Evolutionary conservation across 2,797 vertebrate genomes (phyloP).

Genomic region (Argentina silus): DNA sequence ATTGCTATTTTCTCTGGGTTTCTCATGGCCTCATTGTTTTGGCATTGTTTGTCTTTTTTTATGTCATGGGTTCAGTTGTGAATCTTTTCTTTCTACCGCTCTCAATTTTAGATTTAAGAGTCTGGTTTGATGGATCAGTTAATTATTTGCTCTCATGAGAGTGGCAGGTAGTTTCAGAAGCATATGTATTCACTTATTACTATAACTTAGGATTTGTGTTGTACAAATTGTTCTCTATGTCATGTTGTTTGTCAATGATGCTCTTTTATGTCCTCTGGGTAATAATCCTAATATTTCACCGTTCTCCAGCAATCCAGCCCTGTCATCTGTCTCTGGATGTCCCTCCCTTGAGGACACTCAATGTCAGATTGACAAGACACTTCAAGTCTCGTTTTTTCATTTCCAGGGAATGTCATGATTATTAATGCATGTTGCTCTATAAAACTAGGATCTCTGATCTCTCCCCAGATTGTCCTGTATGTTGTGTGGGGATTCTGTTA

Average conservation of each 20-base stretch:
- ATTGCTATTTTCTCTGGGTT: no score
- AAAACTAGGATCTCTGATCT: neutral
- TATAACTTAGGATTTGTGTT: neutral
- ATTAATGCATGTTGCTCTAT: conserved; percentile 16
- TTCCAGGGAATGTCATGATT: conserved; percentile 17
- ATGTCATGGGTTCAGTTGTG: no score
- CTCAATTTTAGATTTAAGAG: no score
- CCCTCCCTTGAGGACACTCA: neutral
- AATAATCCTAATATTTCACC: neutral
- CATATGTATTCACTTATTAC: neutral
- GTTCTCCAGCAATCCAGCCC: neutral
- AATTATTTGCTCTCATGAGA: neutral
- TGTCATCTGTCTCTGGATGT: neutral
- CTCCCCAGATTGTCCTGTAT: neutral
- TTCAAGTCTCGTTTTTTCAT: conserved; percentile 18
- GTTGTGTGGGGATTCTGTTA: neutral
- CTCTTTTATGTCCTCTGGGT: neutral
- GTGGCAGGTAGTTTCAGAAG: neutral
- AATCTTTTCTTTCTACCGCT: no score
- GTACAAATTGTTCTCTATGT: conserved; percentile 21
- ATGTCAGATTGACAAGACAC: neutral
- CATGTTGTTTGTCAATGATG: neutral
- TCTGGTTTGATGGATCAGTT: conserved; percentile 50
- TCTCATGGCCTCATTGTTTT: no score
- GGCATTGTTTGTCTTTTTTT: no score